Evolutionary conservation across 2,888 invertebrate species (phyloP).

Genomic region (Pachymerium ferrugineum): DNA sequence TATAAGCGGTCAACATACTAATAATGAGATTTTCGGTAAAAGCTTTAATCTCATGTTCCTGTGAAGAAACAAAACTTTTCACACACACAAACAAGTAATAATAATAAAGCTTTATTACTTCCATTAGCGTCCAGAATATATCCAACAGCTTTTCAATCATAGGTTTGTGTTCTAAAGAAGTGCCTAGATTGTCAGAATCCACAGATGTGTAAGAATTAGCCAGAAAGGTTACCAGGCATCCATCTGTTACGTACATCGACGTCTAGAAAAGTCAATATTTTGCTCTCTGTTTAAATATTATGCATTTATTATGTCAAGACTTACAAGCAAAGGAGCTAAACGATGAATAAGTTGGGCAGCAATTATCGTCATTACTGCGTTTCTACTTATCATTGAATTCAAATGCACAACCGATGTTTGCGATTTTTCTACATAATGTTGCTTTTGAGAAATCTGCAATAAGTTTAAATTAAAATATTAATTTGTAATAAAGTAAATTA

Average conservation of each 20-base stretch:
- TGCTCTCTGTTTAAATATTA: not conserved
- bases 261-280: constrained; percentile 47
- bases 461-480: constrained; percentile 25
- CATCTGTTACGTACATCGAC: constrained; percentile 64
- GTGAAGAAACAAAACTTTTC: constrained; percentile 35
- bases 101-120: constrained; percentile 48
- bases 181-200: constrained; percentile 37
- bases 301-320: not conserved
- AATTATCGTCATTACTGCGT: constrained; percentile 39
- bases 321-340: constrained; percentile 39
- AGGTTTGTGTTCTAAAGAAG: constrained; percentile 40
- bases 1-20: constrained; percentile 58
- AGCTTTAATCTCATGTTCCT: constrained; percentile 58
- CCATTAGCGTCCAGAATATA: constrained; percentile 62
- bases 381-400: not conserved
- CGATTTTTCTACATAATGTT: not conserved
- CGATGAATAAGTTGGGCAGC: constrained; percentile 44
- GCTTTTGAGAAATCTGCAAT: too few species aligned
- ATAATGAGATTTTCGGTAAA: constrained; percentile 60
- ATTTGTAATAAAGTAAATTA: too few species aligned
- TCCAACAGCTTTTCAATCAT: constrained; percentile 51
- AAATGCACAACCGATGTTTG: not conserved
- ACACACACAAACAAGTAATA: not conserved
- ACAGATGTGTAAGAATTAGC: constrained; percentile 41
- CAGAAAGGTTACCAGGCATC: constrained; percentile 58